A percentile compares a stretch with the other conserved stretches of the same genome.
Conservation (phyloP, 2,888 invertebrate genomes). For the Ormyrus labotus region DNA sequence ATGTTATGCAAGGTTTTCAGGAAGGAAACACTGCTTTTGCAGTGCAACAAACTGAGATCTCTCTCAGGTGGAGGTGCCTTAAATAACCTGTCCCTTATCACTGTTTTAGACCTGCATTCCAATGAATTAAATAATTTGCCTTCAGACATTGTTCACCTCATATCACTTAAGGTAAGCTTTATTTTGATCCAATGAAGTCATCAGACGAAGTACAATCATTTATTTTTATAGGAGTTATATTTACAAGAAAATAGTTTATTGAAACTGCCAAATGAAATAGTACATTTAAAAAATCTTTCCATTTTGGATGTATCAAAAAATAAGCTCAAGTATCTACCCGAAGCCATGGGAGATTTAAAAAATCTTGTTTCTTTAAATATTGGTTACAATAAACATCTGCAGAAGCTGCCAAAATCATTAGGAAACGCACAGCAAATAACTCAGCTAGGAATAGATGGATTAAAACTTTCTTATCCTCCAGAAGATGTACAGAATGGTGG, state of each 20-base stretch:
- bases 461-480: constrained; percentile 82
- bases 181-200: background rate
- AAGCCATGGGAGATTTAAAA: constrained; percentile 80
- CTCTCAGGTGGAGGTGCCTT: constrained; percentile 85
- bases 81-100: constrained; percentile 82
- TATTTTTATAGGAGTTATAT: constrained; percentile 81
- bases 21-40: constrained; percentile 83
- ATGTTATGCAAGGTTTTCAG: constrained; percentile 89
- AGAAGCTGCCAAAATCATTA: constrained; percentile 81
- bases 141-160: constrained; percentile 81
- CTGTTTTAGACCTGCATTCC: constrained; percentile 81
- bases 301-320: constrained; percentile 85
- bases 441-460: constrained; percentile 80
- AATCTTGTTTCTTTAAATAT: constrained; percentile 81
- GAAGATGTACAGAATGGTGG: constrained; percentile 79
- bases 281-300: constrained; percentile 80
- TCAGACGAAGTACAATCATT: background rate
- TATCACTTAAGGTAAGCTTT: constrained; percentile 80
- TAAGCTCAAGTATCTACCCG: constrained; percentile 81
- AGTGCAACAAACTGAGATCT: constrained; percentile 83
- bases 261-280: constrained; percentile 83
- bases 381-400: constrained; percentile 79
- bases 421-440: constrained; percentile 81
- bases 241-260: constrained; percentile 84
- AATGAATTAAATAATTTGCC: constrained; percentile 83